A percentile compares a stretch with the other conserved stretches of the same genome.
phyloP scores from a whole-genome alignment of 2,797 vertebrate genomes.

The Onychomys torridus region DNA sequence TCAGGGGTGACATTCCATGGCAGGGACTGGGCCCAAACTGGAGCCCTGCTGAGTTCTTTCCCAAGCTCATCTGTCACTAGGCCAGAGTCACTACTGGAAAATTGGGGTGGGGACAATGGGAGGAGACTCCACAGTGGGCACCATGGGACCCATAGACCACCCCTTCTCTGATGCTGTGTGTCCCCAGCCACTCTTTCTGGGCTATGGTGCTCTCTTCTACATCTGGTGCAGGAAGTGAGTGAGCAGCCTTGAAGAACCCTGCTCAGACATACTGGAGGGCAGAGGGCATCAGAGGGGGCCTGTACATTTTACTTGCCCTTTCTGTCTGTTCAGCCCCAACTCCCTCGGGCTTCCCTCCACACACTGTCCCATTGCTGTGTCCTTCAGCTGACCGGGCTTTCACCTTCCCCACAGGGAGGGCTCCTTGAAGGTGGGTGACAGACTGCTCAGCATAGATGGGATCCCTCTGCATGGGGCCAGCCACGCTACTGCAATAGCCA shows the following conservation, averaged over 20 bases:
- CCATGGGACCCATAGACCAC: fast-evolving
- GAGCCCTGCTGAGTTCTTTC: neutral
- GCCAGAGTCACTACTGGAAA: constrained; percentile 7
- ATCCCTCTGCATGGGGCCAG: constrained; percentile 93
- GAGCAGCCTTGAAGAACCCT: neutral
- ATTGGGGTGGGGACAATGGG: neutral
- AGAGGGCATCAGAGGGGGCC: neutral
- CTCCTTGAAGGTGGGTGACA: constrained; percentile 94
- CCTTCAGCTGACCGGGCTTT: neutral
- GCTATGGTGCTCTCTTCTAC: neutral
- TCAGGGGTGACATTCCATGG: neutral
- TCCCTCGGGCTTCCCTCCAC: neutral
- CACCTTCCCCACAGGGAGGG: constrained; percentile 91
- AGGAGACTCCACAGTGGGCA: neutral
- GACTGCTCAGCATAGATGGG: constrained; percentile 95
- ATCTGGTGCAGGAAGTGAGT: neutral
- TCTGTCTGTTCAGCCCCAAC: no score
- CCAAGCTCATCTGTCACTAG: neutral
- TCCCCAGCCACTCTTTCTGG: neutral
- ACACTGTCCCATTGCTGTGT: neutral
- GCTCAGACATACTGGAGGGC: neutral
- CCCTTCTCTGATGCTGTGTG: neutral
- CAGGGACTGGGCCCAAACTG: neutral
- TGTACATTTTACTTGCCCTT: neutral
- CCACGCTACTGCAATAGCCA: constrained; percentile 92